Conservation (phyloP, 1,140 invertebrate genomes). For the Episyrphus balteatus region DNA sequence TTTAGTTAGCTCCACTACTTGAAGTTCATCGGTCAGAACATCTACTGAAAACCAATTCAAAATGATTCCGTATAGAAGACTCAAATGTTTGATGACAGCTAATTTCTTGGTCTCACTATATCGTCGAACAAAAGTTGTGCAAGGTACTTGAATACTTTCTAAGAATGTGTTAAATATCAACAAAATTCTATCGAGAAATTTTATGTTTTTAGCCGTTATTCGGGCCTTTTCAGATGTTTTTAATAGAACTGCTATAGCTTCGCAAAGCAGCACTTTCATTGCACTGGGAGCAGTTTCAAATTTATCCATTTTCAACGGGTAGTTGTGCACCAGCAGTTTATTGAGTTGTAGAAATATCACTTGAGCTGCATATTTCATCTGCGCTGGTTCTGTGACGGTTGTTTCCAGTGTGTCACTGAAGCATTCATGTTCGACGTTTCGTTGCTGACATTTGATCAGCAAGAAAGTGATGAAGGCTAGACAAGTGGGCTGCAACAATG, state of each 20-base stretch:
- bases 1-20: slow-evolving; percentile 6
- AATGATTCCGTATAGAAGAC: slow-evolving; percentile 18
- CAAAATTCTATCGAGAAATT: slow-evolving; percentile 14
- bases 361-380: background rate
- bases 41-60: slow-evolving; percentile 19
- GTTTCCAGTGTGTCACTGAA: slow-evolving; percentile 11
- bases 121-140: slow-evolving; percentile 23
- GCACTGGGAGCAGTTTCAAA: slow-evolving; percentile 12
- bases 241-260: slow-evolving; percentile 17
- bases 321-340: slow-evolving; percentile 9
- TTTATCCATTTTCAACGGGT: slow-evolving; percentile 8
- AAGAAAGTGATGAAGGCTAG: slow-evolving; percentile 12
- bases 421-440: slow-evolving; percentile 1
- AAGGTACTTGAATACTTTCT: slow-evolving; percentile 12
- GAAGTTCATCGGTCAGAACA: slow-evolving; percentile 11
- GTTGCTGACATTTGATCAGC: slow-evolving; percentile 10
- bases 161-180: slow-evolving; percentile 16
- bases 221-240: slow-evolving; percentile 12
- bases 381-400: background rate
- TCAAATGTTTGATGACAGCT: slow-evolving; percentile 18
- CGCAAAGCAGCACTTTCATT: slow-evolving; percentile 14
- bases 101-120: slow-evolving; percentile 22
- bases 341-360: slow-evolving; percentile 5
- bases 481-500: slow-evolving; percentile 11
- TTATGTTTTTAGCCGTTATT: slow-evolving; percentile 5